Conservation (phyloP, 2,113 vertebrate species). For the Urocitellus parryii region DNA sequence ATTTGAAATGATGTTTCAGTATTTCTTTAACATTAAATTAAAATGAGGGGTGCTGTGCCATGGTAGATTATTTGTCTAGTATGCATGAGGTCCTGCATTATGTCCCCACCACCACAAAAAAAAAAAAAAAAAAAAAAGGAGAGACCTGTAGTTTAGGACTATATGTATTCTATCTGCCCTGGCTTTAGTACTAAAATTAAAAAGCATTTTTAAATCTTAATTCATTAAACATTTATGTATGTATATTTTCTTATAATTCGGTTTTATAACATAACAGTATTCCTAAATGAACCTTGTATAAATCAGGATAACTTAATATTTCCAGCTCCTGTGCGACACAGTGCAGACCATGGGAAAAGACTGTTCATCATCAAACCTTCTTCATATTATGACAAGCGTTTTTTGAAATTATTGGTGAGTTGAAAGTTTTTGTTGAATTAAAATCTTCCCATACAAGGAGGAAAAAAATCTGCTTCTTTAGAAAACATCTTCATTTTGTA, state of each 20-base stretch:
- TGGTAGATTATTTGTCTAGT: not conserved
- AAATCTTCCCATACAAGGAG: not conserved
- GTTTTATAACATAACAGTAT: slow-evolving; percentile 10
- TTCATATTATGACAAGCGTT: slow-evolving; percentile 92
- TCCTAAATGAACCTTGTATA: not conserved
- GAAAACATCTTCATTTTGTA: slow-evolving; percentile 4
- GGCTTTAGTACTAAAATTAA: not conserved
- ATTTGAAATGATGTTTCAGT: not conserved
- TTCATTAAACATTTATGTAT: not conserved
- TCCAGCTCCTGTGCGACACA: slow-evolving; percentile 92
- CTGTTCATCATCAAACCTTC: slow-evolving; percentile 93
- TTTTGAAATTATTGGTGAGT: slow-evolving; percentile 93
- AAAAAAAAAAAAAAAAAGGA: not conserved
- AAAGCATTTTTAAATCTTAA: slow-evolving; percentile 16
- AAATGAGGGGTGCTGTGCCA: not conserved
- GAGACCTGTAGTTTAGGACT: not conserved
- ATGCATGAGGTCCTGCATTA: not conserved
- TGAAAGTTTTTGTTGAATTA: slow-evolving; percentile 26
- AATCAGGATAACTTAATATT: slow-evolving; percentile 60
- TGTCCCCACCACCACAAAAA: not conserved
- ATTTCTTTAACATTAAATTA: not conserved
- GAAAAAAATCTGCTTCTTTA: not conserved
- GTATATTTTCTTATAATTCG: not conserved
- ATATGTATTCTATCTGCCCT: not conserved
- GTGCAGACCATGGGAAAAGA: slow-evolving; percentile 91